phyloP scores from a whole-genome alignment of 2,888 invertebrate species.

The Malachius bipustulatus region DNA sequence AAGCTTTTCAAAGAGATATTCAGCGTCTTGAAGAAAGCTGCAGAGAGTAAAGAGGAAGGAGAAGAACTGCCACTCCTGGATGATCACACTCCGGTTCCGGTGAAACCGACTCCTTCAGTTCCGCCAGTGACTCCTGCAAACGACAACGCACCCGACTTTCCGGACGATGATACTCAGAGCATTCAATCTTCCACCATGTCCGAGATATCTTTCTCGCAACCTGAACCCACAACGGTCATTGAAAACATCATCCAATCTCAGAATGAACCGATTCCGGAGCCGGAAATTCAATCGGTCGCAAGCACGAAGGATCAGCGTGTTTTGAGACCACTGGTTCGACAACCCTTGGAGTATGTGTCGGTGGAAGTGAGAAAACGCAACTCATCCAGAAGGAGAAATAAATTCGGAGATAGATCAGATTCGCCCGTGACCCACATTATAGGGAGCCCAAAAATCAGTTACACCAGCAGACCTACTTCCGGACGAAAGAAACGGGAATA shows the following conservation, averaged over 20 bases:
- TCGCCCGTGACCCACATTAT: slow-evolving; percentile 50
- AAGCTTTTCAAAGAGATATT: slow-evolving; percentile 76
- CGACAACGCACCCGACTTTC: slow-evolving; percentile 45
- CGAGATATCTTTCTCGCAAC: slow-evolving; percentile 56
- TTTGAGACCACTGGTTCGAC: slow-evolving; percentile 54
- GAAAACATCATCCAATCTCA: slow-evolving; percentile 40
- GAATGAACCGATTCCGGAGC: slow-evolving; percentile 30
- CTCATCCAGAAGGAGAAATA: slow-evolving; percentile 53
- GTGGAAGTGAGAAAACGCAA: slow-evolving; percentile 55
- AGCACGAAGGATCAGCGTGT: slow-evolving; percentile 39
- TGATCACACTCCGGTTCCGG: slow-evolving; percentile 42
- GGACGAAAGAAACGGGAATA: slow-evolving; percentile 42
- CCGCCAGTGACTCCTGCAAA: slow-evolving; percentile 58
- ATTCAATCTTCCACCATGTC: slow-evolving; percentile 65
- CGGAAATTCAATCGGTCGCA: slow-evolving; percentile 30
- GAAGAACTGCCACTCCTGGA: slow-evolving; percentile 62
- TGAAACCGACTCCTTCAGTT: slow-evolving; percentile 39
- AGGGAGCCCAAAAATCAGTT: slow-evolving; percentile 51
- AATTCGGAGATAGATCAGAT: slow-evolving; percentile 52
- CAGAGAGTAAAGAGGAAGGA: slow-evolving; percentile 70
- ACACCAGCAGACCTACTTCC: slow-evolving; percentile 40
- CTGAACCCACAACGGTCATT: slow-evolving; percentile 49
- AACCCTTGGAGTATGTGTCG: slow-evolving; percentile 63
- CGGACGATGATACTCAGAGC: slow-evolving; percentile 61
- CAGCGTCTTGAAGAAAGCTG: slow-evolving; percentile 69